These are phyloP conservation scores for Brachycybe producta DNA, from an alignment of 2,888 invertebrate species.

Conservation along the genomic window DNA sequence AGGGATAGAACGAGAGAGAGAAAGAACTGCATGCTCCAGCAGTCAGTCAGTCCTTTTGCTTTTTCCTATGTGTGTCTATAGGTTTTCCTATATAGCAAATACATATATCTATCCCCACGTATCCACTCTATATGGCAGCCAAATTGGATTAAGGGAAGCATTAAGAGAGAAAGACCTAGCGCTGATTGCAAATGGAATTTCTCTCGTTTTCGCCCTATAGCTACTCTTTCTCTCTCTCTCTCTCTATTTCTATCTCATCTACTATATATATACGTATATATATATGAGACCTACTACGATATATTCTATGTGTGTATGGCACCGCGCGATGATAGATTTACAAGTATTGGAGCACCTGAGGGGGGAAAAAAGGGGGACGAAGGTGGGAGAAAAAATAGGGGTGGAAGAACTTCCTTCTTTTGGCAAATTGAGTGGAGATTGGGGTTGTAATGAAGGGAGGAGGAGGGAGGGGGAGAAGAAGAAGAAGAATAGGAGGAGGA, in stretches of 20 bases:
- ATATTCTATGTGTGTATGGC: background rate
- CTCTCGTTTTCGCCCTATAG: constrained; percentile 2
- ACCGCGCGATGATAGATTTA: background rate
- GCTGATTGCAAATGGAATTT: constrained; percentile 15
- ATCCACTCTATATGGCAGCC: no score
- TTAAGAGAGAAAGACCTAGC: constrained; percentile 13
- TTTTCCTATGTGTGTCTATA: background rate
- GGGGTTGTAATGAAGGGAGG: background rate
- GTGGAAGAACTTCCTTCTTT: background rate
- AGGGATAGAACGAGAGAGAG: no score
- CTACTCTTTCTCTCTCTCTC: no score
- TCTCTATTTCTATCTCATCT: no score
- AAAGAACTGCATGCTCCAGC: no score
- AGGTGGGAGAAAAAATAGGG: background rate
- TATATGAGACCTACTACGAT: background rate
- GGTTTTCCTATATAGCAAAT: no score
- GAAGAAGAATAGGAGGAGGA: constrained; percentile 1
- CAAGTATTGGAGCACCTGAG: background rate
- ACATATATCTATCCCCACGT: no score
- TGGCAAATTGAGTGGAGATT: background rate
- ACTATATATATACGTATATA: no score
- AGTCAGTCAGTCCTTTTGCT: no score
- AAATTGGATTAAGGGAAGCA: constrained; percentile 17
- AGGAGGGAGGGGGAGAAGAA: background rate
- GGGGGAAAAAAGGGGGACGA: background rate